Evolutionary conservation across 2,113 vertebrate genomes (phyloP).

Genomic region (Sialia sialis): DNA sequence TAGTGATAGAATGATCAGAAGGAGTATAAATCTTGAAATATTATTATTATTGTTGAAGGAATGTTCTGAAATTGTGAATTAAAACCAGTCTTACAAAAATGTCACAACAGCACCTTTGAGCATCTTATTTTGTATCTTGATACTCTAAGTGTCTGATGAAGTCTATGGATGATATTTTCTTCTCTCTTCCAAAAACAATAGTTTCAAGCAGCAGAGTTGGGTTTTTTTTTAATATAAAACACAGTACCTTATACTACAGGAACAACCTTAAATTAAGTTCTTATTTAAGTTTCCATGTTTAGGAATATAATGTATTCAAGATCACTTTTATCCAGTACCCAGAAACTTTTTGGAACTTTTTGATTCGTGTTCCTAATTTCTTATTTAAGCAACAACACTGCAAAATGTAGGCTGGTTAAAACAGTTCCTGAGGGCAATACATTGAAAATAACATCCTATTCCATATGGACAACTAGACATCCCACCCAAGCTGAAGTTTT

Average conservation of each 20-base stretch:
- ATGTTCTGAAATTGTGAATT: neutral
- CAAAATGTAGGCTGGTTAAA: neutral
- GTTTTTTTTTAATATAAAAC: neutral
- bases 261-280: neutral
- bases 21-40: neutral
- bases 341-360: neutral
- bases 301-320: neutral
- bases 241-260: neutral
- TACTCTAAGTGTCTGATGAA: neutral
- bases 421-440: neutral
- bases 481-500: neutral
- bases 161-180: neutral
- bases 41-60: neutral
- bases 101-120: neutral
- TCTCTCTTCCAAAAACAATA: neutral
- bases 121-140: neutral
- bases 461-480: slow-evolving; percentile 10
- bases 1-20: neutral
- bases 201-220: neutral
- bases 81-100: neutral
- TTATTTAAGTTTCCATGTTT: neutral
- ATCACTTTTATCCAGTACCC: neutral
- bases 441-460: neutral
- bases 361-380: neutral
- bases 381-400: neutral